Conservation (phyloP, 2,888 invertebrate genomes). For the Lasioglossum vierecki region DNA sequence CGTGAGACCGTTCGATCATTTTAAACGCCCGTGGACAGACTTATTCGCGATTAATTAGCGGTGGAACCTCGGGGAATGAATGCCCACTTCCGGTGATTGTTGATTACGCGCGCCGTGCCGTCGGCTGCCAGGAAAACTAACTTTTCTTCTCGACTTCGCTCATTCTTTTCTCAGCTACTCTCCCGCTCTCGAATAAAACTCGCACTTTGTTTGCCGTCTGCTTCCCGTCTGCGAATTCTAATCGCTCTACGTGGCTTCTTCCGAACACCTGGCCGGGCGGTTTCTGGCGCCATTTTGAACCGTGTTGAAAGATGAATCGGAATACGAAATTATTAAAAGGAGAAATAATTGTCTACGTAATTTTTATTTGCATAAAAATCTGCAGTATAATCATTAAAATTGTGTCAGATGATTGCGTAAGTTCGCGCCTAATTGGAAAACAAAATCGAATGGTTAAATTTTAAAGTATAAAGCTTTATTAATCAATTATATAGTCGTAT, state of each 20-base stretch:
- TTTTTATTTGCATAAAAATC: background rate
- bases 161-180: background rate
- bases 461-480: no score
- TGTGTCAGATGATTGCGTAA: no score
- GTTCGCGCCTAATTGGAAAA: no score
- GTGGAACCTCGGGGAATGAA: background rate
- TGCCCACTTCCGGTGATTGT: slow-evolving; percentile 1
- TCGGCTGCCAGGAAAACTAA: background rate
- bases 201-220: background rate
- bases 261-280: background rate
- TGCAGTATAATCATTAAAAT: background rate
- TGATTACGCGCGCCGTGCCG: background rate
- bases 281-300: background rate
- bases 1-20: slow-evolving; percentile 30
- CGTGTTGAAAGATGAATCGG: background rate
- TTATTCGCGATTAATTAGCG: slow-evolving; percentile 27
- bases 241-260: background rate
- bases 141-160: background rate
- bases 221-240: slow-evolving; percentile 2
- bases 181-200: background rate
- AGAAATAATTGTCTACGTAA: no score
- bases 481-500: no score
- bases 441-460: no score
- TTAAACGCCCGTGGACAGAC: background rate
- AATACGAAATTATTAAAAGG: background rate